phyloP scores from a whole-genome alignment of 1,140 invertebrate species.

The Idris sp. region DNA sequence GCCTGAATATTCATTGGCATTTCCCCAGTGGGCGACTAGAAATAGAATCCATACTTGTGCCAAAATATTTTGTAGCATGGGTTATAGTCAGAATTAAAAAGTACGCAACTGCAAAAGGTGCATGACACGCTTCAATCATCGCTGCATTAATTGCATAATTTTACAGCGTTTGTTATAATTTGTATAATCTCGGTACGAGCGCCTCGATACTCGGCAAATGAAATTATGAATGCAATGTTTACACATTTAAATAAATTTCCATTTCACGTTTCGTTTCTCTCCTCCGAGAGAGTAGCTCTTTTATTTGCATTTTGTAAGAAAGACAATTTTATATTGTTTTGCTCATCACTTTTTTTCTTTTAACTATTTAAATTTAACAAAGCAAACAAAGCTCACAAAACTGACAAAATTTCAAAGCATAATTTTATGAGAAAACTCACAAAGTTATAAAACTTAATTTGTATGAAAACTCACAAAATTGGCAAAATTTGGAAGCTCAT shows the following conservation, averaged over 20 bases:
- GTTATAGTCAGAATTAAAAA: conserved; percentile 35
- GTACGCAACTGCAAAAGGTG: conserved; percentile 20
- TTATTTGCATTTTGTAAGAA: conserved; percentile 61
- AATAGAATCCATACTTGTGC: conserved; percentile 18
- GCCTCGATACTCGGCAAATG: conserved; percentile 29
- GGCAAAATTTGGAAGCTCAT: too few relatives aligned
- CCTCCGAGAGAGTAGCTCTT: conserved; percentile 8
- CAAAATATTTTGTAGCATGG: conserved; percentile 11
- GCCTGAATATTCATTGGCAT: conserved; percentile 32
- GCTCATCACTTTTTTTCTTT: too few relatives aligned
- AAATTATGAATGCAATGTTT: conserved; percentile 58
- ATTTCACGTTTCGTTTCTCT: conserved; percentile 45
- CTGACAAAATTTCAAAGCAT: too few relatives aligned
- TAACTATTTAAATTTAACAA: too few relatives aligned
- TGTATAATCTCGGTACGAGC: conserved; percentile 17
- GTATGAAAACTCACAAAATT: too few relatives aligned
- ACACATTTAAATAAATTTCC: conserved; percentile 64
- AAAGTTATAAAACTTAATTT: too few relatives aligned
- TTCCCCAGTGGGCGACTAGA: conserved; percentile 8
- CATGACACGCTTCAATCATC: conserved; percentile 48
- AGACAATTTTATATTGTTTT: conserved; percentile 54
- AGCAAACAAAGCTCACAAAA: too few relatives aligned
- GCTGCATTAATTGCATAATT: conserved; percentile 52
- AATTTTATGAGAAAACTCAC: too few relatives aligned
- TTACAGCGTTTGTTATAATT: conserved; percentile 38